phyloP scores from a whole-genome alignment of 2,113 vertebrate genomes.

The Pipra filicauda region DNA sequence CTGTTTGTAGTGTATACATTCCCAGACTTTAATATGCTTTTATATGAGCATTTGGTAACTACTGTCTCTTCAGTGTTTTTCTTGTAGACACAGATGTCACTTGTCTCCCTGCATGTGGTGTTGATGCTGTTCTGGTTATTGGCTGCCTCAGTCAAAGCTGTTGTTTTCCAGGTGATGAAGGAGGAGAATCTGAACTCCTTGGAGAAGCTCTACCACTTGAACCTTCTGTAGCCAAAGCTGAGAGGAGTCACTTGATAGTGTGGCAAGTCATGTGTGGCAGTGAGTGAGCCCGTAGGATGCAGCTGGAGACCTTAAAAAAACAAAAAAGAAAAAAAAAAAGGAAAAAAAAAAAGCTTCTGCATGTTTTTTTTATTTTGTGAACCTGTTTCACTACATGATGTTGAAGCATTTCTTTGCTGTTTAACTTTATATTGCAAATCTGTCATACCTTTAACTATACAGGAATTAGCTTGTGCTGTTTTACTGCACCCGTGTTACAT shows the following conservation, averaged over 20 bases:
- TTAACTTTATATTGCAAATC: slow-evolving; percentile 68
- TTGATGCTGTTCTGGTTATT: neutral
- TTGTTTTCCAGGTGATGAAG: slow-evolving; percentile 86
- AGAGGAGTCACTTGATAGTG: slow-evolving; percentile 97
- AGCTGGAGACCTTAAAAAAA: slow-evolving; percentile 21
- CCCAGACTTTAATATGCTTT: neutral
- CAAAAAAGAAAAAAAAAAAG: neutral
- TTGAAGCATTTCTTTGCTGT: slow-evolving; percentile 75
- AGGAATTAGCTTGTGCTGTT: slow-evolving; percentile 66
- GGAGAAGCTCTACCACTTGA: slow-evolving; percentile 86
- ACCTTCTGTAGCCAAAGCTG: slow-evolving; percentile 90
- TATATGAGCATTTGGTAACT: neutral
- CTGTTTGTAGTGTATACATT: neutral
- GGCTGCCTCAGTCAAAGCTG: neutral
- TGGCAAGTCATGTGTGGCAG: slow-evolving; percentile 88
- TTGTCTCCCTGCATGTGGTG: neutral
- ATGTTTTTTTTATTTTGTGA: slow-evolving; percentile 75
- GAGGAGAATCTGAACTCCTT: slow-evolving; percentile 84
- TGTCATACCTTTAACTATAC: slow-evolving; percentile 61
- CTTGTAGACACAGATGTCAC: neutral
- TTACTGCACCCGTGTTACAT: slow-evolving; percentile 68
- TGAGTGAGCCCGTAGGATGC: slow-evolving; percentile 74
- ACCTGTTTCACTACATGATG: slow-evolving; percentile 70
- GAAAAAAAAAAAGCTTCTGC: slow-evolving; percentile 66
- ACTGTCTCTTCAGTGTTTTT: neutral